Percentiles rank a stretch among this genome's conserved stretches.
These are phyloP conservation scores for Trilocha varians DNA, from an alignment of 2,888 invertebrate genomes.

Conservation along the genomic window DNA sequence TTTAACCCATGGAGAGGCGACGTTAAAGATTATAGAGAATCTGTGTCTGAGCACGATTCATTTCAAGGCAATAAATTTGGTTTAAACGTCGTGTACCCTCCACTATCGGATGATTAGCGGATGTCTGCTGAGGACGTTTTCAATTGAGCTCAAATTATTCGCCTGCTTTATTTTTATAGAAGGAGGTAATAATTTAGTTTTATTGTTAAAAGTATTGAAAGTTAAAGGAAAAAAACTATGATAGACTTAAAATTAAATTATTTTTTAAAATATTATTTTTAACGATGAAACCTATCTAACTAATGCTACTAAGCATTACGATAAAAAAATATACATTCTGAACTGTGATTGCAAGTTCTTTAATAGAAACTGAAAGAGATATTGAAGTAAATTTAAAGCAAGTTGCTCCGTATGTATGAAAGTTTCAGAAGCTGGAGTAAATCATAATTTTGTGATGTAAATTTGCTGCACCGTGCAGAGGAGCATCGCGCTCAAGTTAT, in stretches of 20 bases:
- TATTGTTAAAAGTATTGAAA: not conserved
- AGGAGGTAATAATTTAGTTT: slow-evolving; percentile 1
- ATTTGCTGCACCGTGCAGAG: slow-evolving; percentile 14
- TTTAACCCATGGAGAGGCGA: too few relatives aligned
- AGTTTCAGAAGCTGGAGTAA: slow-evolving; percentile 11
- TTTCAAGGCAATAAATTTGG: slow-evolving; percentile 36
- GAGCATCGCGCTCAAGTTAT: slow-evolving; percentile 21
- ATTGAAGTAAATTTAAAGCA: not conserved
- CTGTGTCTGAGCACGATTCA: slow-evolving; percentile 20
- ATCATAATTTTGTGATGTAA: slow-evolving; percentile 27
- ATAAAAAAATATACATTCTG: too few relatives aligned
- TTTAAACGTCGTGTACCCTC: slow-evolving; percentile 28
- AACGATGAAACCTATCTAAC: too few relatives aligned
- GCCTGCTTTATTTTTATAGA: slow-evolving; percentile 13
- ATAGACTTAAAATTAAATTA: too few relatives aligned
- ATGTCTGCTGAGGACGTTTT: slow-evolving; percentile 32
- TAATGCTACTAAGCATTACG: too few relatives aligned
- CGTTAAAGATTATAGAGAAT: not conserved
- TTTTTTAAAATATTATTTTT: too few relatives aligned
- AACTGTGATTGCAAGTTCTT: too few relatives aligned
- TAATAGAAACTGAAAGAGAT: not conserved
- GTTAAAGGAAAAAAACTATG: too few relatives aligned
- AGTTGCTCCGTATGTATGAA: not conserved
- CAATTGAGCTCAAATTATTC: slow-evolving; percentile 30
- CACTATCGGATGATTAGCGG: slow-evolving; percentile 40